Base-by-base conservation (phyloP, 2,888 invertebrate species). In the Dexiosoma caninum region DNA sequence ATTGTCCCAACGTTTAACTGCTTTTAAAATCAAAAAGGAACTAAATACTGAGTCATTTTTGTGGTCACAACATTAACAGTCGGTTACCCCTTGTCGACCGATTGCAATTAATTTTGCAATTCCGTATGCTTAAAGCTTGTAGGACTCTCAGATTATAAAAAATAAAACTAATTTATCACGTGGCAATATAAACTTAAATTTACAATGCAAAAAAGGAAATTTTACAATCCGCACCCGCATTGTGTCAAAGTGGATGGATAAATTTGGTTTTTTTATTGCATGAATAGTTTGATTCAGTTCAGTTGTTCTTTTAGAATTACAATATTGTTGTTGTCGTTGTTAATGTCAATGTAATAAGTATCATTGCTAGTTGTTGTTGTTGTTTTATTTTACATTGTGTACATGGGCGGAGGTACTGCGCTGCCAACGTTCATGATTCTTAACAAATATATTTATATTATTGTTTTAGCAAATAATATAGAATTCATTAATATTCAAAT, bases 181-280 rank as follows among this genome's bases (percentile, higher is more conserved):
- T 64, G 62, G 57, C 51, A 53, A 40, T 55, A 30, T 27, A 14
- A 27, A 60, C 16, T 51, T 21, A 32, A 46, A 70, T 37, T 64
- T 51, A 57, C 8, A 30, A 42, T 40, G 62, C 42, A 66, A 55
- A 60, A 49, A 14, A 66, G 42, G 16, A 74, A 67, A 53, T 7
- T 51, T 67, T 53, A 62, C 40, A 66, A 70, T 70, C 80, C 71
- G 80, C 76, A 81, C 75, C 80, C 71, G 80, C 76, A 81, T 81
- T 67, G 44, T 80, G 66, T 57, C 67, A 69, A 66, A 80, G 67
- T 69, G 67, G 67, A 57, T 77, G 67, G 67, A 57, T 77, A 76
- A 72, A 62, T 57, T 49, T 5, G 14, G 37, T 62, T 59, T 9
- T 44, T 53, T 71, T 76, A 59, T 75, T 80, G 80, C 46, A 76